Conservation (phyloP, 2,888 invertebrate species). For the Lasioglossum figueresi region DNA sequence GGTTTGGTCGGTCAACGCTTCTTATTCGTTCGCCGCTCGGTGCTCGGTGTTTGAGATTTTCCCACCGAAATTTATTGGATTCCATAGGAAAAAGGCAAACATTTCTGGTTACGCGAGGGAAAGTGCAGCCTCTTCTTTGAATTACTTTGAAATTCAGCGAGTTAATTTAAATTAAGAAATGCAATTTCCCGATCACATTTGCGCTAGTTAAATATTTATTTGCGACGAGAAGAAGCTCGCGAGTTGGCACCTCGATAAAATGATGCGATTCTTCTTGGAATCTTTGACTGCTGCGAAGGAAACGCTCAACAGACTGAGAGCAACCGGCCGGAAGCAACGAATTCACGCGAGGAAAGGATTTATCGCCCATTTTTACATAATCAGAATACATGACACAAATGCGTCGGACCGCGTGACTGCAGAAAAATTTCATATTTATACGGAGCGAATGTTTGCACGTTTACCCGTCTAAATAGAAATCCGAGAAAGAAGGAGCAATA, state of each 20-base stretch:
- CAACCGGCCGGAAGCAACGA: slow-evolving; percentile 80
- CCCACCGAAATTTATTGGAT: too few species aligned
- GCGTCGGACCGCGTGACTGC: slow-evolving; percentile 46
- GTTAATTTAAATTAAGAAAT: too few species aligned
- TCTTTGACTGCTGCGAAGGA: slow-evolving; percentile 13
- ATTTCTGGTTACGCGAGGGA: too few species aligned
- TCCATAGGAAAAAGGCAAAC: too few species aligned
- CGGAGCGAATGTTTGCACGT: slow-evolving; percentile 48
- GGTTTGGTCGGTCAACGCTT: background rate
- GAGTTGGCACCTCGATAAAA: slow-evolving; percentile 19
- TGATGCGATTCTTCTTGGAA: slow-evolving; percentile 21
- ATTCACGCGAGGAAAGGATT: slow-evolving; percentile 80
- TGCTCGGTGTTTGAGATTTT: too few species aligned
- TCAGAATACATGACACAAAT: slow-evolving; percentile 74
- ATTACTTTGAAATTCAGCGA: too few species aligned
- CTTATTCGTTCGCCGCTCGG: background rate
- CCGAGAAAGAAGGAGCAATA: background rate
- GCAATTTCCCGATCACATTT: background rate
- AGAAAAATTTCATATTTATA: slow-evolving; percentile 65
- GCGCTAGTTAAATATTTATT: slow-evolving; percentile 10
- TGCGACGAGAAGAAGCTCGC: slow-evolving; percentile 1
- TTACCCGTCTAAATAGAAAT: slow-evolving; percentile 47
- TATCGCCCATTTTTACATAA: slow-evolving; percentile 79
- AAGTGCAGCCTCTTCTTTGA: too few species aligned
- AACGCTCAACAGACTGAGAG: slow-evolving; percentile 50